Conservation (phyloP, 2,797 vertebrate genomes). For the Heterohyrax brucei region DNA sequence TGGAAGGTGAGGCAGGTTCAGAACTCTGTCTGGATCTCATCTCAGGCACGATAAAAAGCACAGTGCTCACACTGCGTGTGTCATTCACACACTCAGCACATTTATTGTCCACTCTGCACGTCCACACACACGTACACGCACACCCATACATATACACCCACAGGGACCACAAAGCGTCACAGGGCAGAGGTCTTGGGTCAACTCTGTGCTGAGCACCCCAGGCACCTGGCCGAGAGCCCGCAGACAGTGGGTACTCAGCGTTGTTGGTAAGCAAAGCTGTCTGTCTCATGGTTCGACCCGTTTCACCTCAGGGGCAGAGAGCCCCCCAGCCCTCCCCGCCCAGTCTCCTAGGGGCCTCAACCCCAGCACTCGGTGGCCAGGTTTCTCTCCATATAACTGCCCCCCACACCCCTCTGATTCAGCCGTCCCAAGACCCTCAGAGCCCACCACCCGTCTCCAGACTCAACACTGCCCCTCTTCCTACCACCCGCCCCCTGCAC, state of each 20-base stretch:
- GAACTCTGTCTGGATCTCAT: accelerated
- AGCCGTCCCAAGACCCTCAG: neutral
- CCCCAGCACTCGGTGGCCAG: neutral
- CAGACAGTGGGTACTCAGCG: neutral
- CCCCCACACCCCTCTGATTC: neutral
- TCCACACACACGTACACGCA: neutral
- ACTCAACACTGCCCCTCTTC: too few relatives aligned
- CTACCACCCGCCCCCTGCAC: too few relatives aligned
- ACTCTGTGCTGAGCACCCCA: accelerated
- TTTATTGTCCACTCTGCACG: accelerated
- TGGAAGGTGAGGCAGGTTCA: neutral
- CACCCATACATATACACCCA: too few relatives aligned
- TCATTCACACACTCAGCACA: accelerated
- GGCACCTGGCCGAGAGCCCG: neutral
- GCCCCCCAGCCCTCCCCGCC: neutral
- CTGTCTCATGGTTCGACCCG: accelerated
- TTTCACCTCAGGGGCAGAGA: neutral
- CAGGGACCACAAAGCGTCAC: neutral
- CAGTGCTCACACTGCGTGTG: accelerated
- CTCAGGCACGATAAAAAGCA: accelerated
- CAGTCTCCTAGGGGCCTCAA: neutral
- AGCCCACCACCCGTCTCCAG: neutral
- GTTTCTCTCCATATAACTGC: neutral
- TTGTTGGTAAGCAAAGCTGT: neutral
- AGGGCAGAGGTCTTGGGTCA: neutral